Conservation (phyloP, 1,140 invertebrate species). For the Scaptodrosophila lebanonensis region DNA sequence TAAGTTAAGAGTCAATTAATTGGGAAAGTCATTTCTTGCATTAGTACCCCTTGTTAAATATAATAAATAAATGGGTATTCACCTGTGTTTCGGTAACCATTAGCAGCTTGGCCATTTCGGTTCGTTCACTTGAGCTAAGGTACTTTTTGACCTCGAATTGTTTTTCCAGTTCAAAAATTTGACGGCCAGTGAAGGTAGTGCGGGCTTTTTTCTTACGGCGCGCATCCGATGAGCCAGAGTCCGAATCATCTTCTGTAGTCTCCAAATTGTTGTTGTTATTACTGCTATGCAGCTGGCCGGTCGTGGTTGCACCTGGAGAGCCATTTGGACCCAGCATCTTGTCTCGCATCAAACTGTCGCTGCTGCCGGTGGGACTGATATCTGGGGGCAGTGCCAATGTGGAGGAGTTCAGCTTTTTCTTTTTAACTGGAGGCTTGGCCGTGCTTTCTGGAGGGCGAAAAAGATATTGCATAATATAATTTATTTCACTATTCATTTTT, state of each 20-base stretch:
- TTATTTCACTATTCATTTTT: constrained; percentile 2
- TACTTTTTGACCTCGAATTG: constrained; percentile 98
- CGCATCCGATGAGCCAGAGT: constrained; percentile 81
- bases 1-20: too few species aligned
- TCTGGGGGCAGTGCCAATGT: constrained; percentile 44
- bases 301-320: constrained; percentile 39
- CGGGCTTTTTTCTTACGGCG: constrained; percentile 94
- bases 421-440: constrained; percentile 57
- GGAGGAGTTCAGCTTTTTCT: constrained; percentile 53
- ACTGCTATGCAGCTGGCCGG: neutral
- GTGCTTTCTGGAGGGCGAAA: constrained; percentile 34
- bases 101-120: constrained; percentile 94
- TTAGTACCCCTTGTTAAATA: constrained; percentile 1
- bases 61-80: constrained; percentile 45
- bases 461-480: neutral
- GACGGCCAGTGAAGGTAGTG: constrained; percentile 95
- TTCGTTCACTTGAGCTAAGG: constrained; percentile 94
- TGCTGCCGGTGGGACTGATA: constrained; percentile 62
- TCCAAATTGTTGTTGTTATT: constrained; percentile 53
- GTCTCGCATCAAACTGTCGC: constrained; percentile 64
- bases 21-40: neutral
- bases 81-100: constrained; percentile 98
- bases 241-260: constrained; percentile 79
- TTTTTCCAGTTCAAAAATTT: constrained; percentile 97
- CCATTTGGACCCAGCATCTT: constrained; percentile 45